Evolutionary conservation across 2,797 vertebrate species (phyloP).

Genomic region (Scomberomorus guttatus): DNA sequence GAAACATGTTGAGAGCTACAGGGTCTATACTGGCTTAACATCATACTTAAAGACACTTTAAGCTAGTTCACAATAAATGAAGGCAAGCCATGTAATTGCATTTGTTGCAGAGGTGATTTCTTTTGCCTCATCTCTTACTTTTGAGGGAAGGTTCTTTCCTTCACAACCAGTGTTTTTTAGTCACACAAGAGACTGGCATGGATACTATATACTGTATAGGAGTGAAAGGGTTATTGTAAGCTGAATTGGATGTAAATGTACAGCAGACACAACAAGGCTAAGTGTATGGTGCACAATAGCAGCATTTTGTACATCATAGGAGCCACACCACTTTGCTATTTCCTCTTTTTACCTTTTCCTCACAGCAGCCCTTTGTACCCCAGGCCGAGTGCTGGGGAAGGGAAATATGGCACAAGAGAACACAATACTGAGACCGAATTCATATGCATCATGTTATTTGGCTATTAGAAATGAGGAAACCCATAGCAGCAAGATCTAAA

Average conservation of each 20-base stretch:
- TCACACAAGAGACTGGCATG: background rate
- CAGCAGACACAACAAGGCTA: conserved; percentile 13
- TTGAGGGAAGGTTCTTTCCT: background rate
- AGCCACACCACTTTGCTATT: conserved; percentile 24
- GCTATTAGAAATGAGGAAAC: conserved; percentile 10
- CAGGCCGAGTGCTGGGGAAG: background rate
- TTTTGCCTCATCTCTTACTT: conserved; percentile 1
- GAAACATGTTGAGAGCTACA: conserved; percentile 45
- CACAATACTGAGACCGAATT: background rate
- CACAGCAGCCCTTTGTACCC: background rate
- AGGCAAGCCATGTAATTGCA: conserved; percentile 61
- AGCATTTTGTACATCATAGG: conserved; percentile 10
- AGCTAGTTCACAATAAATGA: conserved; percentile 41
- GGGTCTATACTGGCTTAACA: conserved; percentile 46
- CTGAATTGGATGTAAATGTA: conserved; percentile 13
- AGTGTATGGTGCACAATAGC: conserved; percentile 35
- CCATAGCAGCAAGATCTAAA: background rate
- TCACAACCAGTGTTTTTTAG: conserved; percentile 25
- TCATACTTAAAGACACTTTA: conserved; percentile 58
- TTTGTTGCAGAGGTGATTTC: conserved; percentile 39
- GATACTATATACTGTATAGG: background rate
- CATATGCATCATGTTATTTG: background rate
- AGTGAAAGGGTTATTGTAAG: background rate
- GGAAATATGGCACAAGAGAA: conserved; percentile 1
- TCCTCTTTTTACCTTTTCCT: background rate